These are phyloP conservation scores for Elysia crispata DNA, from an alignment of 2,888 invertebrate species.

Conservation along the genomic window DNA sequence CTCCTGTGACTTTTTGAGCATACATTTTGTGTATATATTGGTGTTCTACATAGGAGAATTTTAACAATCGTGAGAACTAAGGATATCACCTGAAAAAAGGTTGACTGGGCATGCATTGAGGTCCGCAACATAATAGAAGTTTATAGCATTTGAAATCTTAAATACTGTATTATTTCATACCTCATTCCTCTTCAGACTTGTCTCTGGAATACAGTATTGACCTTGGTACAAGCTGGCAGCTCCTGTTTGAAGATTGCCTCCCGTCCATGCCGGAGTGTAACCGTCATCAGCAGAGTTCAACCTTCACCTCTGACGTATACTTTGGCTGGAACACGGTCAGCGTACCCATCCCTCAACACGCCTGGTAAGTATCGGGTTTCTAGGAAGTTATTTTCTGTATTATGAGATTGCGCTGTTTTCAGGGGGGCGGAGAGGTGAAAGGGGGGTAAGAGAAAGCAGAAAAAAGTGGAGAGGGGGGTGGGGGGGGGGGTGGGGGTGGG, in stretches of 20 bases:
- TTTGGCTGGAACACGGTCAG: constrained; percentile 72
- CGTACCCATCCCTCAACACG: constrained; percentile 71
- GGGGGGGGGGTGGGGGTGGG: no score
- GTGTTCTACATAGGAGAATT: no score
- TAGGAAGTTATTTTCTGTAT: no score
- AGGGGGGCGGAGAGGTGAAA: no score
- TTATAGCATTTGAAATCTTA: background rate
- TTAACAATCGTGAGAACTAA: no score
- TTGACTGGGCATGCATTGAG: background rate
- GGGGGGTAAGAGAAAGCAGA: no score
- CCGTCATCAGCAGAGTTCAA: constrained; percentile 62
- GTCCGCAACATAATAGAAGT: background rate
- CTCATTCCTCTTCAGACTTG: constrained; percentile 6
- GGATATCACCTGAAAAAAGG: background rate
- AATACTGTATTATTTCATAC: background rate
- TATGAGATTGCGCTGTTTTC: no score
- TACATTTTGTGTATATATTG: no score
- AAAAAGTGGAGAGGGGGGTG: no score
- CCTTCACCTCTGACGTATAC: constrained; percentile 70
- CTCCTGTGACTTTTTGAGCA: no score
- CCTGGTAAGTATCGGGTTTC: constrained; percentile 70
- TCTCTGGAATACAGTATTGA: constrained; percentile 58
- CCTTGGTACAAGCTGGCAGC: constrained; percentile 76
- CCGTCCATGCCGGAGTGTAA: constrained; percentile 74
- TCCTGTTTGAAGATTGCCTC: constrained; percentile 71